Conservation (phyloP, 2,113 vertebrate species). For the Agelaius phoeniceus region DNA sequence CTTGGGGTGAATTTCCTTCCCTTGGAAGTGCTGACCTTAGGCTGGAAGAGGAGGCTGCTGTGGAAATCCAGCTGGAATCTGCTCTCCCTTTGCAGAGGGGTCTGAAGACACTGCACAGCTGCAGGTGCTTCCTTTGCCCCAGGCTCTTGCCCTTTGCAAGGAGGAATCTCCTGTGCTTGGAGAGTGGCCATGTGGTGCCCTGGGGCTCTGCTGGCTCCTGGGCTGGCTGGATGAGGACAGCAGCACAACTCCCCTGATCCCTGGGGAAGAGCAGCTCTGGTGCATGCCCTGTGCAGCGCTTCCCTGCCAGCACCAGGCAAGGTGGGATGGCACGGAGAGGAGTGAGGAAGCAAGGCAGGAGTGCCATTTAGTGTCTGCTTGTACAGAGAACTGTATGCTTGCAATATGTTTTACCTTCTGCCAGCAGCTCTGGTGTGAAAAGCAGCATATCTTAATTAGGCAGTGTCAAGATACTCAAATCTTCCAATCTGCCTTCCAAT, state of each 20-base stretch:
- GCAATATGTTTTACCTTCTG: slow-evolving; percentile 66
- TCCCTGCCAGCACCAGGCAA: not conserved
- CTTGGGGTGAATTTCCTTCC: not conserved
- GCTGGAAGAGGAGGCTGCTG: not conserved
- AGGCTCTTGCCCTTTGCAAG: not conserved
- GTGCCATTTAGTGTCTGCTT: slow-evolving; percentile 50
- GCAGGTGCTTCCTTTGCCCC: not conserved
- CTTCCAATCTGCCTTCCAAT: slow-evolving; percentile 62
- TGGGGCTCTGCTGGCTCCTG: rapidly evolving
- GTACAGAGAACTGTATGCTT: slow-evolving; percentile 23
- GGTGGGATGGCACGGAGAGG: not conserved
- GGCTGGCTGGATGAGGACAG: not conserved
- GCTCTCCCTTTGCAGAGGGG: not conserved
- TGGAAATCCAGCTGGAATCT: not conserved
- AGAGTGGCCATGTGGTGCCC: rapidly evolving
- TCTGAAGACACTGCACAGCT: not conserved
- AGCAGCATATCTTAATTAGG: slow-evolving; percentile 66
- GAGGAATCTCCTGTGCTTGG: not conserved
- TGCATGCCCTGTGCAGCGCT: not conserved
- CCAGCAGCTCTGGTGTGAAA: slow-evolving; percentile 50
- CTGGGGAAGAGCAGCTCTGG: not conserved
- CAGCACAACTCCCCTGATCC: not conserved
- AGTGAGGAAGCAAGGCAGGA: slow-evolving; percentile 13
- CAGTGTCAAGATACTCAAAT: slow-evolving; percentile 51
- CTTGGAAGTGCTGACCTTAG: not conserved